Conservation (phyloP, 2,113 vertebrate species). For the Thermophis baileyi region DNA sequence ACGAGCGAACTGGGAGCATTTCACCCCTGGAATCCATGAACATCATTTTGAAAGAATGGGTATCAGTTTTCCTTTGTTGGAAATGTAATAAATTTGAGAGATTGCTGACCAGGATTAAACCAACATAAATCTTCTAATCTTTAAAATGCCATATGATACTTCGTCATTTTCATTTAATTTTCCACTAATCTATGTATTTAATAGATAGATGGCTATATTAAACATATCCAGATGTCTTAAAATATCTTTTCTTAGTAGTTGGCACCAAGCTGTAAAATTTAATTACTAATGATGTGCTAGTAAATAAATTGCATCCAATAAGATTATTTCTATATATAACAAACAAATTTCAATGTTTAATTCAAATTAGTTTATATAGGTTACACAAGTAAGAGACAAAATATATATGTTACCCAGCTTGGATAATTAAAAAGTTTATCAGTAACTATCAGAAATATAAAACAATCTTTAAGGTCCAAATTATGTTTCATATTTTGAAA, state of each 20-base stretch:
- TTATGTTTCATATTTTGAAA: background rate
- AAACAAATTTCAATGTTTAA: background rate
- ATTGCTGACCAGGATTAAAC: background rate
- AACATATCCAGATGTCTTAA: background rate
- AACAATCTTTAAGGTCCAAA: background rate
- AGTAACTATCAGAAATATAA: background rate
- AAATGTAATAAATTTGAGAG: background rate
- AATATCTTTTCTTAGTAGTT: background rate
- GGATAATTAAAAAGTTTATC: background rate
- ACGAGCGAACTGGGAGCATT: too few relatives aligned
- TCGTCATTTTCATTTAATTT: background rate
- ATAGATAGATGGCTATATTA: background rate
- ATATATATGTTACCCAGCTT: background rate
- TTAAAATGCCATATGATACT: background rate
- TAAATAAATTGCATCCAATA: background rate
- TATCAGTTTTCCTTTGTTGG: background rate
- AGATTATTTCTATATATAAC: background rate
- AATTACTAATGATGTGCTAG: background rate
- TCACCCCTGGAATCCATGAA: background rate
- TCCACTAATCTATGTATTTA: background rate
- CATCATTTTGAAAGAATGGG: background rate
- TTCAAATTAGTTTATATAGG: background rate
- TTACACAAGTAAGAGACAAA: background rate
- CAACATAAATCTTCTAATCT: background rate
- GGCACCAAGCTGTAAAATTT: background rate